These are phyloP conservation scores for Phoenoteleia sp. DNA, from an alignment of 2,888 invertebrate species.

Conservation along the genomic window DNA sequence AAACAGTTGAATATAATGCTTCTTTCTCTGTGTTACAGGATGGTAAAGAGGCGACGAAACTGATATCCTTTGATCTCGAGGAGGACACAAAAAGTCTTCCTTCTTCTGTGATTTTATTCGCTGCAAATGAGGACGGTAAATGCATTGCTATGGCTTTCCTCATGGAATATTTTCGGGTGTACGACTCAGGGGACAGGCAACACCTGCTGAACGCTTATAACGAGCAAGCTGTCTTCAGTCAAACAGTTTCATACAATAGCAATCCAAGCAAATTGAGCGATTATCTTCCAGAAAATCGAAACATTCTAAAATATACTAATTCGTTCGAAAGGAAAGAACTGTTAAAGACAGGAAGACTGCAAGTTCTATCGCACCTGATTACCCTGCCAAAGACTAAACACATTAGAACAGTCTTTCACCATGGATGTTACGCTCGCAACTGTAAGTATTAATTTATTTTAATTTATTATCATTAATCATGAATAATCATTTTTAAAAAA, in stretches of 20 bases:
- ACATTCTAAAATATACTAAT: conserved; percentile 89
- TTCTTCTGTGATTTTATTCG: conserved; percentile 90
- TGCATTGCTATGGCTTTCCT: conserved; percentile 93
- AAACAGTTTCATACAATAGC: conserved; percentile 79
- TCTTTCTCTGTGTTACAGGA: too few species aligned
- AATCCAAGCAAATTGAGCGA: conserved; percentile 87
- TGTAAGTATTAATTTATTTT: conserved; percentile 22
- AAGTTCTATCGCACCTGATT: conserved; percentile 93
- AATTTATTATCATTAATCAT: too few species aligned
- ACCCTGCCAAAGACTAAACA: conserved; percentile 95
- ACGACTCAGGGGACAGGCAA: conserved; percentile 93
- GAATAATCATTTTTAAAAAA: too few species aligned
- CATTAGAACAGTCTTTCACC: conserved; percentile 94
- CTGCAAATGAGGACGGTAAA: conserved; percentile 87
- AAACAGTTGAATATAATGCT: too few species aligned
- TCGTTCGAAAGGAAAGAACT: conserved; percentile 89
- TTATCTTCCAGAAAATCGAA: conserved; percentile 91
- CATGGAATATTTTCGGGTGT: conserved; percentile 94
- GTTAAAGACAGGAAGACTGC: conserved; percentile 91
- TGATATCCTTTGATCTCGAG: conserved; percentile 95
- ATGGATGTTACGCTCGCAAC: conserved; percentile 95
- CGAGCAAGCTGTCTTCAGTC: conserved; percentile 93
- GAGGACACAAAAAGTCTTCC: conserved; percentile 90
- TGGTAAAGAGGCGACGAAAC: conserved; percentile 93
- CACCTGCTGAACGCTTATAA: conserved; percentile 95